Base-by-base conservation (phyloP, 2,888 invertebrate genomes). In the Noctua comes region DNA sequence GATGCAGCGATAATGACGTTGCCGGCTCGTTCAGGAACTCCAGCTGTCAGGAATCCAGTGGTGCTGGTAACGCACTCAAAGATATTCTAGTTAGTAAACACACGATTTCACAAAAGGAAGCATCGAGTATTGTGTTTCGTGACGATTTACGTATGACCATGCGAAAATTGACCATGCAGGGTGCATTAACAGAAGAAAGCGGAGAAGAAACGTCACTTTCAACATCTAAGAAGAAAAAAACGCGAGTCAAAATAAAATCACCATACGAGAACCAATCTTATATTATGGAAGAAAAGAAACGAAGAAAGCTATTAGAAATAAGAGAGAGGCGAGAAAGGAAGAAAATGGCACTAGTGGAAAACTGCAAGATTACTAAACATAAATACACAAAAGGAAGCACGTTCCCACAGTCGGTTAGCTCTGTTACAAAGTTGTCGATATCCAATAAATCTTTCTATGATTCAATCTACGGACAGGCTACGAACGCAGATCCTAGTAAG, bases 401-500 rank as follows among this genome's bases (percentile, higher is more conserved):
- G 48, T 90, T 92, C 90, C 94, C 96, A 10, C 95, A 95, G 82
- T 87, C 95, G 2, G 93, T 95, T 1, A 96, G 89, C 79, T 96
- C 96, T 3, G 96, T 96, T 8, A 96, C 96, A 0, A 95, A 95
- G 85, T 85, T 97, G n/a, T 96, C 96, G 2, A 96, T 97, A 73
- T 95, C 95, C 2, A 96, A 96, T 85, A 97, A 96, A 86, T 95
- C 96, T 5, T 96, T 96, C 88, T 96, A 96, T 85, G 95, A 95
- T 86, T 96, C 96, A 16, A 96, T 97, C 83, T 97, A 95, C 79
- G 96, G 96, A 0, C 93, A 95, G 46, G 89, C 84, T 57, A 24
- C 83, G 24, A 90, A 91, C 48, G 65, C 82, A 13, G 91, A 92
- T 54, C 82, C 80, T 5, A 66, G 13, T 57, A 92, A 90, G 68